These are phyloP conservation scores for Actinernus sp. DNA, from an alignment of 92 coral and sea anemone genomes.

Conservation along the genomic window DNA sequence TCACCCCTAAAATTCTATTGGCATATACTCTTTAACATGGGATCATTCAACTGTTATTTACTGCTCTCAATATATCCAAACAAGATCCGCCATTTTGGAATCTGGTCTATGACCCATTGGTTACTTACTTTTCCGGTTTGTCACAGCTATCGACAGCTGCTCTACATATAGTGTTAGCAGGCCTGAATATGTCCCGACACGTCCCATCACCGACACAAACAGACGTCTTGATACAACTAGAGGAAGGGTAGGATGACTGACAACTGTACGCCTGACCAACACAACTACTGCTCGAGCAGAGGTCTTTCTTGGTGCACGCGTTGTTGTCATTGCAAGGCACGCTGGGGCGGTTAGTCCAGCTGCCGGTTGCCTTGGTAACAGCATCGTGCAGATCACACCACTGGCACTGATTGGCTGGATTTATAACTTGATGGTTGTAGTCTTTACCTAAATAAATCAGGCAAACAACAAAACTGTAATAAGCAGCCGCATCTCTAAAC, in stretches of 20 bases:
- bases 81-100: too few relatives aligned
- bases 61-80: too few relatives aligned
- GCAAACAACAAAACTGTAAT: too few relatives aligned
- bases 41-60: too few relatives aligned
- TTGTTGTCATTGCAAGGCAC: conserved; percentile 77
- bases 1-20: too few relatives aligned
- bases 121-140: conserved; percentile 79
- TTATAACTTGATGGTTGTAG: conserved; percentile 72
- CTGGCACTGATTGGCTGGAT: conserved; percentile 86
- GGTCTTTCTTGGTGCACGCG: conserved; percentile 79
- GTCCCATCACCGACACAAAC: conserved; percentile 76
- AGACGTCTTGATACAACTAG: conserved; percentile 81
- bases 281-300: conserved; percentile 60
- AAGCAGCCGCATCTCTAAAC: too few relatives aligned
- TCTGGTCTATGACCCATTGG: too few relatives aligned
- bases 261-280: conserved; percentile 70
- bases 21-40: too few relatives aligned
- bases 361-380: conserved; percentile 51
- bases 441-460: too few relatives aligned
- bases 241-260: conserved; percentile 57
- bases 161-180: conserved; percentile 80
- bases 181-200: conserved; percentile 66
- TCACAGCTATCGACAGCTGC: conserved; percentile 87
- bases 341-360: conserved; percentile 83
- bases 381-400: conserved; percentile 85